A percentile compares a stretch with the other conserved stretches of the same genome.
Conservation (phyloP, 2,888 invertebrate genomes). For the Metalampra italica region DNA sequence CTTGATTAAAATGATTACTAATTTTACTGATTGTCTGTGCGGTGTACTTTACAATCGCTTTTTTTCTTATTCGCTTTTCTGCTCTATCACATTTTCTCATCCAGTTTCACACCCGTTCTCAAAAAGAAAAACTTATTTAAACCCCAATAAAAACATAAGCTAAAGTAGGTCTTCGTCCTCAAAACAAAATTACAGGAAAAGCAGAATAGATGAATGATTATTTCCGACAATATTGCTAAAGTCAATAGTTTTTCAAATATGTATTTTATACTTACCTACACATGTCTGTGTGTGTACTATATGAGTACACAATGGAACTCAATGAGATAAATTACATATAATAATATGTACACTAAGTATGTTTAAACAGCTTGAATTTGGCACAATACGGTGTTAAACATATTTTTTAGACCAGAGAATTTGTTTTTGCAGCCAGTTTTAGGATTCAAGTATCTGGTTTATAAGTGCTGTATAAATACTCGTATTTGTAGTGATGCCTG, state of each 20-base stretch:
- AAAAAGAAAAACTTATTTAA: too few species aligned
- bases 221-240: neutral
- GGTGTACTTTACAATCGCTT: too few species aligned
- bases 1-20: too few species aligned
- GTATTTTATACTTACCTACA: neutral
- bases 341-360: slow-evolving; percentile 11
- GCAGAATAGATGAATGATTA: slow-evolving; percentile 1
- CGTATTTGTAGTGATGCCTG: too few species aligned
- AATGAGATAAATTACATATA: slow-evolving; percentile 2
- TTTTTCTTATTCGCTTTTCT: too few species aligned
- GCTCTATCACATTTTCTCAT: too few species aligned
- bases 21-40: too few species aligned
- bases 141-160: neutral
- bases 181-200: neutral
- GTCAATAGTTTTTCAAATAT: neutral
- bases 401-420: neutral
- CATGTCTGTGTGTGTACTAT: neutral
- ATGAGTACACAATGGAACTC: neutral
- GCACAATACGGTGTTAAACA: slow-evolving; percentile 16
- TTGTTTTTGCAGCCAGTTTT: too few species aligned
- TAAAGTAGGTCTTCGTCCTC: neutral
- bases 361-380: slow-evolving; percentile 28
- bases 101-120: too few species aligned
- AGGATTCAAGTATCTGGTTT: too few species aligned
- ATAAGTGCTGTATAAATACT: too few species aligned